phyloP scores from a whole-genome alignment of 2,888 invertebrate genomes.

The Pycnomerus fuliginosus region DNA sequence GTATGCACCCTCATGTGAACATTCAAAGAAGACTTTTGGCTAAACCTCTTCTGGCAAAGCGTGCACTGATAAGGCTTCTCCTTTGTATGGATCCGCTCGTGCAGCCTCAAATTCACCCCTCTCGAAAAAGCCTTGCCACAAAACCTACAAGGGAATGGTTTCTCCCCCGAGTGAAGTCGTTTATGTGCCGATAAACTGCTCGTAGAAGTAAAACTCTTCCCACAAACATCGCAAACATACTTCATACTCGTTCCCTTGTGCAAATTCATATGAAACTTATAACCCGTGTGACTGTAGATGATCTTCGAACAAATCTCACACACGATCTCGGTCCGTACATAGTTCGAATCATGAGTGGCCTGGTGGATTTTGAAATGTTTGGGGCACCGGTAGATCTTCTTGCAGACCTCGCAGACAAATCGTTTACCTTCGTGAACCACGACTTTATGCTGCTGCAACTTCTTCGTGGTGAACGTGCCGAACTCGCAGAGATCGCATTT shows the following conservation, averaged over 20 bases:
- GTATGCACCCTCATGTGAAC: conserved; percentile 63
- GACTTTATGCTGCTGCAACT: conserved; percentile 57
- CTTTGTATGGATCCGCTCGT: conserved; percentile 56
- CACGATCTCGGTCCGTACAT: neutral
- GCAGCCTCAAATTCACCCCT: conserved; percentile 25
- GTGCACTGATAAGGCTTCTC: conserved; percentile 63
- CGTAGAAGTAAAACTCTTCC: neutral
- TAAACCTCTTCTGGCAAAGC: conserved; percentile 62
- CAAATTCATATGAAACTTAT: neutral
- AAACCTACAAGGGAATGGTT: neutral
- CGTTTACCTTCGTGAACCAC: conserved; percentile 57
- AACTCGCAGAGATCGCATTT: conserved; percentile 56
- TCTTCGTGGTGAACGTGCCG: conserved; percentile 46
- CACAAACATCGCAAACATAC: conserved; percentile 1
- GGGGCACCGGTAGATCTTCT: neutral
- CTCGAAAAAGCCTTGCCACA: neutral
- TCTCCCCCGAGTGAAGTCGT: neutral
- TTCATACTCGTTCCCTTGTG: neutral
- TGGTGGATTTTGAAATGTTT: neutral
- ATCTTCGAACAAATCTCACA: neutral
- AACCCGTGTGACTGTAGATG: neutral
- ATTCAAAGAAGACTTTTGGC: conserved; percentile 60
- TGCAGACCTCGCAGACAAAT: conserved; percentile 35
- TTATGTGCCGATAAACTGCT: neutral
- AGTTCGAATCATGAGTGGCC: neutral